A percentile compares a stretch with the other conserved stretches of the same genome.
These are phyloP conservation scores for Siniperca undulata DNA, from an alignment of 2,797 vertebrate genomes.

Conservation along the genomic window DNA sequence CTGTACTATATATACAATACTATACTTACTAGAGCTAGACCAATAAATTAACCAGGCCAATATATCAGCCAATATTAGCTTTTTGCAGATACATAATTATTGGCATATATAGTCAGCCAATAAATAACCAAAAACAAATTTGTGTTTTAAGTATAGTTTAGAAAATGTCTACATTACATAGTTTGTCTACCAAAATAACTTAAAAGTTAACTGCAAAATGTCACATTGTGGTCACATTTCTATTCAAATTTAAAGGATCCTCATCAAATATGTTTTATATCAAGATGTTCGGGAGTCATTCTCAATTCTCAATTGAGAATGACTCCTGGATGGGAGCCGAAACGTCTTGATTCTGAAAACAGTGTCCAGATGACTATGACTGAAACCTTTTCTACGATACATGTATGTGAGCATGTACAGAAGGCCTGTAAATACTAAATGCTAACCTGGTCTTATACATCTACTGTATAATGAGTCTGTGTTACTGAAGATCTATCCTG, in stretches of 20 bases:
- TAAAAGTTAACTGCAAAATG: neutral
- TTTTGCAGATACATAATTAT: neutral
- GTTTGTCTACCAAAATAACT: neutral
- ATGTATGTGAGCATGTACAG: conserved; percentile 14
- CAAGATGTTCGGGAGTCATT: too few relatives aligned
- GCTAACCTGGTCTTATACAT: neutral
- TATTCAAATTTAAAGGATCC: neutral
- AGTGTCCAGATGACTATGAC: too few relatives aligned
- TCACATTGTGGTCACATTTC: neutral
- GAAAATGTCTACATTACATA: neutral
- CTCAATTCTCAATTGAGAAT: too few relatives aligned
- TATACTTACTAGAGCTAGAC: neutral
- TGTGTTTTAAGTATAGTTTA: neutral
- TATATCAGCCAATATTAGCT: neutral
- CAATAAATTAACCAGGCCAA: neutral
- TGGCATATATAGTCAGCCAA: neutral
- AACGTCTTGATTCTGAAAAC: too few relatives aligned
- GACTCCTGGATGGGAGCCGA: too few relatives aligned
- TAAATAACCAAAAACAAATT: neutral
- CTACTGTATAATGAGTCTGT: conserved; percentile 20
- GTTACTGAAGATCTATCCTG: conserved; percentile 26
- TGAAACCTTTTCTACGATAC: too few relatives aligned
- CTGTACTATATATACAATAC: neutral
- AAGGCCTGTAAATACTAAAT: neutral
- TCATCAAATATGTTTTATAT: neutral